These are phyloP conservation scores for Pteronura brasiliensis DNA, from an alignment of 2,113 vertebrate genomes.

Conservation along the genomic window DNA sequence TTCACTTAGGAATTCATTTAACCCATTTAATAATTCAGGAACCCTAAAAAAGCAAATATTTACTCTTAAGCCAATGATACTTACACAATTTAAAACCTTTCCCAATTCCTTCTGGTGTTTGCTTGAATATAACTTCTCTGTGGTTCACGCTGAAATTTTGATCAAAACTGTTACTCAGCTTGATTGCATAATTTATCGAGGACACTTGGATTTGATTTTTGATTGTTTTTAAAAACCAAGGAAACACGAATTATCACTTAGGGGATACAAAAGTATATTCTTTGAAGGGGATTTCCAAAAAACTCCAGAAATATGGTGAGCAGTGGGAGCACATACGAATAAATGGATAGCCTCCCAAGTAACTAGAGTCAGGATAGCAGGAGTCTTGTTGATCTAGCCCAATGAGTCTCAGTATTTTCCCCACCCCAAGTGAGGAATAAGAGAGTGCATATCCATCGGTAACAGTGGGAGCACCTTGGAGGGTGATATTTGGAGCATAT, in stretches of 20 bases:
- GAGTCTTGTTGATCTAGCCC: neutral
- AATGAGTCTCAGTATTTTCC: neutral
- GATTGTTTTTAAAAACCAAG: neutral
- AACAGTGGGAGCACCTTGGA: neutral
- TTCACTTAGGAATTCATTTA: constrained; percentile 9
- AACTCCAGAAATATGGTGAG: neutral
- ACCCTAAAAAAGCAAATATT: neutral
- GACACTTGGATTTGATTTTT: constrained; percentile 23
- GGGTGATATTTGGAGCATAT: neutral
- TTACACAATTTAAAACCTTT: constrained; percentile 24
- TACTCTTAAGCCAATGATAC: neutral
- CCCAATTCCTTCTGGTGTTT: neutral
- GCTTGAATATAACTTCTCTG: neutral
- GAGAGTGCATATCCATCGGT: neutral
- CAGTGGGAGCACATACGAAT: neutral
- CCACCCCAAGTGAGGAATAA: neutral
- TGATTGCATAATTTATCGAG: neutral
- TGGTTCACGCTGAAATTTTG: neutral
- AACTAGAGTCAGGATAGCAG: neutral
- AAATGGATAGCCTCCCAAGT: neutral
- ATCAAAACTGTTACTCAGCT: constrained; percentile 25
- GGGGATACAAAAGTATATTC: constrained; percentile 12
- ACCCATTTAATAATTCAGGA: neutral
- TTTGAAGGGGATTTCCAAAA: constrained; percentile 22
- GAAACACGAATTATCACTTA: neutral